These are phyloP conservation scores for Panagrolaimus sp. DNA, from an alignment of 1,140 invertebrate genomes.

Conservation along the genomic window DNA sequence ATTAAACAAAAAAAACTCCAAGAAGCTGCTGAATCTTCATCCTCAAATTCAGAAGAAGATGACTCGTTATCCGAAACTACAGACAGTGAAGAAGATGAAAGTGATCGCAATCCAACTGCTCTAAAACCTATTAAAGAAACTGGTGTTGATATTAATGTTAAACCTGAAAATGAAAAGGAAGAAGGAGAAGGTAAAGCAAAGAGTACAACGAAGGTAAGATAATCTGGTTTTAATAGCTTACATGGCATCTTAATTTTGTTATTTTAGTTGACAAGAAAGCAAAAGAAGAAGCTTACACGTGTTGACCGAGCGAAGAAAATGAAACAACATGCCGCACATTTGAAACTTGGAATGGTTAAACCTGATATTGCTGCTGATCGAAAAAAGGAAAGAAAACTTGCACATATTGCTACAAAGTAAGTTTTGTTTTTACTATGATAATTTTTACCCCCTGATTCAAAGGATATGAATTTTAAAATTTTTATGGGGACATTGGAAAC, in stretches of 20 bases:
- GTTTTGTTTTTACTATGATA: not conserved
- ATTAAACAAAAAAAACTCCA: too few species aligned
- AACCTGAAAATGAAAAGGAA: too few species aligned
- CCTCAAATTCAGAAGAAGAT: not conserved
- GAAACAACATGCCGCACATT: not conserved
- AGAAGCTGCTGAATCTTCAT: too few species aligned
- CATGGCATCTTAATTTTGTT: too few species aligned
- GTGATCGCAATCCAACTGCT: constrained; percentile 3
- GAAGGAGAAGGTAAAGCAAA: too few species aligned
- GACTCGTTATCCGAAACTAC: not conserved
- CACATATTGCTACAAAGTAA: constrained; percentile 33
- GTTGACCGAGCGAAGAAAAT: constrained; percentile 6
- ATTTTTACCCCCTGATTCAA: too few species aligned
- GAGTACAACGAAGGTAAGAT: too few species aligned
- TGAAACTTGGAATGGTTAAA: constrained; percentile 24
- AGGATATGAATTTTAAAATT: too few species aligned
- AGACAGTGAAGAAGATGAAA: not conserved
- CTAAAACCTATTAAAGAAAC: not conserved
- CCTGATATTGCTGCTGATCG: constrained; percentile 32
- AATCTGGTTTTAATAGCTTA: too few species aligned
- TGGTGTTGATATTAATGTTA: not conserved
- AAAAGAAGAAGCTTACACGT: not conserved
- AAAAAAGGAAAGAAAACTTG: constrained; percentile 30
- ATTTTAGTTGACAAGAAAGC: not conserved
- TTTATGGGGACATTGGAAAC: too few species aligned